Conservation (phyloP, 2,888 invertebrate genomes). For the Chalcis sispes region DNA sequence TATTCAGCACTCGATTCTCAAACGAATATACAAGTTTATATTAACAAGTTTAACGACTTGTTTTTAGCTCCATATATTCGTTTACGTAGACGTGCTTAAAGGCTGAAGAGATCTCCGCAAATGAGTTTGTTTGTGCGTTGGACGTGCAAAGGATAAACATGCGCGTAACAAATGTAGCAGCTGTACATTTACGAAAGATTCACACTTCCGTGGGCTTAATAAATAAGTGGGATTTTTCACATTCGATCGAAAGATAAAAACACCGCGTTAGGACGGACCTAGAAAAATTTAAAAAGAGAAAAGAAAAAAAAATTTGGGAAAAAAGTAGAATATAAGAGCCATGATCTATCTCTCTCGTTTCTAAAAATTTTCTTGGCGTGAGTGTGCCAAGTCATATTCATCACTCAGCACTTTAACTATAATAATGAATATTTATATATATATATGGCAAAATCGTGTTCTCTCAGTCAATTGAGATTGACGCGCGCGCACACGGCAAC, state of each 20-base stretch:
- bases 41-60: slow-evolving; percentile 21
- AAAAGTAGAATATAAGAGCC: slow-evolving; percentile 29
- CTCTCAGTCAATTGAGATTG: slow-evolving; percentile 41
- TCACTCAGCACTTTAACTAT: slow-evolving; percentile 17
- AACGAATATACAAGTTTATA: background rate
- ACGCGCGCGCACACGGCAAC: slow-evolving; percentile 25
- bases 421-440: slow-evolving; percentile 42
- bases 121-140: slow-evolving; percentile 12
- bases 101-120: slow-evolving; percentile 13
- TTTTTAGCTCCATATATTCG: background rate
- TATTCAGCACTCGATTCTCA: background rate
- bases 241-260: slow-evolving; percentile 1
- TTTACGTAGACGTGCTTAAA: slow-evolving; percentile 1
- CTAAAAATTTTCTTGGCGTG: slow-evolving; percentile 24
- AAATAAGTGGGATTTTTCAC: slow-evolving; percentile 24
- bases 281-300: slow-evolving; percentile 30
- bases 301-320: background rate
- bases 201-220: slow-evolving; percentile 19
- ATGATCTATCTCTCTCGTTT: slow-evolving; percentile 40
- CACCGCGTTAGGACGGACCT: slow-evolving; percentile 13
- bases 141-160: slow-evolving; percentile 7
- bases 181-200: slow-evolving; percentile 17
- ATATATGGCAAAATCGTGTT: slow-evolving; percentile 43
- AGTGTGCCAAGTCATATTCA: slow-evolving; percentile 8
- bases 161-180: background rate